Evolutionary conservation across 2,113 vertebrate species (phyloP).

Genomic region (Cathartes aura): DNA sequence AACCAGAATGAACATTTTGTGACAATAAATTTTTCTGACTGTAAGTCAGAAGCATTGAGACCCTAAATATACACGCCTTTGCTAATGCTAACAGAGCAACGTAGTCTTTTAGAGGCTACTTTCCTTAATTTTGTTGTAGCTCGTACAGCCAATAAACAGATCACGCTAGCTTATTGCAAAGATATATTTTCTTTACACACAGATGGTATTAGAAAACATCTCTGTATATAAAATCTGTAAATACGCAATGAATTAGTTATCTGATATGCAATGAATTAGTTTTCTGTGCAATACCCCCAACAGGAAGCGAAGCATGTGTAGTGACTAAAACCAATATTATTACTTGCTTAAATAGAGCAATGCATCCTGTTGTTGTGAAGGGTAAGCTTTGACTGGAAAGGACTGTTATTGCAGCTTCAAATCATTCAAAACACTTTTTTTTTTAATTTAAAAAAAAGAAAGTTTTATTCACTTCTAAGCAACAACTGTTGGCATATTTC

Average conservation of each 20-base stretch:
- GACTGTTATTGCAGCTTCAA: conserved; percentile 32
- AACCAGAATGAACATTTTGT: neutral
- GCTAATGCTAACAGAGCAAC: neutral
- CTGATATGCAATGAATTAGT: neutral
- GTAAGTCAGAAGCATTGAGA: neutral
- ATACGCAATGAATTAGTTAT: neutral
- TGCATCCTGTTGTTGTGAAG: conserved; percentile 46
- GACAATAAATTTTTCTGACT: neutral
- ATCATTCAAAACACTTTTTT: conserved; percentile 13
- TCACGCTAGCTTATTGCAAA: neutral
- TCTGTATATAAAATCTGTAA: neutral
- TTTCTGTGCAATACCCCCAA: neutral
- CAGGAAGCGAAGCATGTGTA: neutral
- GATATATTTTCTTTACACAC: neutral
- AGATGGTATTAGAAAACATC: conserved; percentile 15
- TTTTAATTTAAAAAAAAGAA: neutral
- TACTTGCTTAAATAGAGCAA: neutral
- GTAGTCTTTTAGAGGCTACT: neutral
- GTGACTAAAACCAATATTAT: conserved; percentile 40
- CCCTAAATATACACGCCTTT: neutral
- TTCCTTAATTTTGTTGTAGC: neutral
- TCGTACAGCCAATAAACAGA: neutral
- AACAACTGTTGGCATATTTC: conserved; percentile 9
- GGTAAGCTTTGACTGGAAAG: conserved; percentile 38
- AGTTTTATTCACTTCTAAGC: neutral